Evolutionary conservation across 2,113 vertebrate genomes (phyloP), one percentile per base, ranked within the genome.

Genomic region (Laticauda laticaudata): DNA sequence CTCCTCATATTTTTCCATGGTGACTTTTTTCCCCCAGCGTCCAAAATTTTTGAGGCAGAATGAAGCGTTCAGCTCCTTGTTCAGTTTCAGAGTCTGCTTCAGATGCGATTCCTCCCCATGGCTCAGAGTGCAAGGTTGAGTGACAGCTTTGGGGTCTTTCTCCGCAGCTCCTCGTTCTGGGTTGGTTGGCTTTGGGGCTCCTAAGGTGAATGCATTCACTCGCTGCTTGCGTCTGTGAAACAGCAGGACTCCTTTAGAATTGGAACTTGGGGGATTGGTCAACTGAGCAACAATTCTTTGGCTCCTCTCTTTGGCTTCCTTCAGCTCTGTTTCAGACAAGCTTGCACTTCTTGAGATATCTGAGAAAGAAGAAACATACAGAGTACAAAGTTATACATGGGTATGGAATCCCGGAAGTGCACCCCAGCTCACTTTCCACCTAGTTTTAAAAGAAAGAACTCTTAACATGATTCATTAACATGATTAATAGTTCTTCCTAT

Each of bases 261-360:
- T 98, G 96, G 98, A 97, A 95, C 98, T 96, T 12, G 98, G 98
- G 0, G 98, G 98, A 53, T 99, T 96, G 86, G 98, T 99, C 95
- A 99, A 98, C 97, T 99, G 99, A 14, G 98, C 98, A 1, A 98
- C 99, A 0, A 99, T 99, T 97, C 98, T 98, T 94, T 98, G 99
- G 96, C 99, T 99, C 93, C 97, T 97, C 0, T 98, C 98, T 34
- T 98, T 98, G 3, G 98, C 99, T 96, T 99, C 99, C 92, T 98
- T 99, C 91, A 99, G 97, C 94, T 99, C 99, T 95, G 98, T 98
- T 96, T 99, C 99, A 0, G 98, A 98, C 93, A 99, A 95, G 96
- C 99, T 99, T 92, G 98, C 96, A 20, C 98, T 99, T 92, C 98
- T 97, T 93, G 97, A 98, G 87, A 99, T 94, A 69, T 98, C 99